phyloP scores from a whole-genome alignment of 2,797 vertebrate species.

The Coracias cyanogaster region DNA sequence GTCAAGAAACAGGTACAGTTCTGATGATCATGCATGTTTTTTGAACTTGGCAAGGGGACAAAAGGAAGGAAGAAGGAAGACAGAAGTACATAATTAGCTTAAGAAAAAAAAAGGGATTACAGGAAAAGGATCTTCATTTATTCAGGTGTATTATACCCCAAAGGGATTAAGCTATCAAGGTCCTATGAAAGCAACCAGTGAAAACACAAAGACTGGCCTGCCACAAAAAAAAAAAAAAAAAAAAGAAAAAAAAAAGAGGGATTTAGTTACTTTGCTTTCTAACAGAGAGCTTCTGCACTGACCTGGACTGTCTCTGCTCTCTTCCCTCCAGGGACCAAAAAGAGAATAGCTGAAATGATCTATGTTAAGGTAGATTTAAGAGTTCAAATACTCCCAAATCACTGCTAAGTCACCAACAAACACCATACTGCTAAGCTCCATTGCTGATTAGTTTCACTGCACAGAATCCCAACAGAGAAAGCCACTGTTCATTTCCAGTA shows the following conservation, averaged over 20 bases:
- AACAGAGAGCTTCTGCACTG: background rate
- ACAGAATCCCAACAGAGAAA: background rate
- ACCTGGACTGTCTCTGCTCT: background rate
- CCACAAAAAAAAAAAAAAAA: background rate
- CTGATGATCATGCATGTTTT: slow-evolving; percentile 18
- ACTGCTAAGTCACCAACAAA: background rate
- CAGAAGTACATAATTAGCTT: background rate
- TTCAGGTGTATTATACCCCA: slow-evolving; percentile 10
- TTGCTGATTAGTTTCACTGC: background rate
- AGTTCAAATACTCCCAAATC: background rate
- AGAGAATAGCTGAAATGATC: background rate
- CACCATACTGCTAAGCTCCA: background rate
- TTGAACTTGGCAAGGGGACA: slow-evolving; percentile 7
- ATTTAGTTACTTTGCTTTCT: background rate
- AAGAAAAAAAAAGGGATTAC: background rate
- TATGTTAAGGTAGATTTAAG: background rate
- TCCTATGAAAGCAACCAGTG: background rate
- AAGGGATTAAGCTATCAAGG: background rate
- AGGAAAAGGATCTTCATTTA: slow-evolving; percentile 32
- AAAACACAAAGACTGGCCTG: background rate
- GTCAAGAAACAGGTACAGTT: slow-evolving; percentile 56
- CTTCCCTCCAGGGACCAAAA: background rate
- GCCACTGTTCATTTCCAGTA: background rate
- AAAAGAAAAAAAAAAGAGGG: background rate
- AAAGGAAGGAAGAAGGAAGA: slow-evolving; percentile 25